These are phyloP conservation scores for Caprella mutica DNA, from an alignment of 2,888 invertebrate genomes.

Conservation along the genomic window DNA sequence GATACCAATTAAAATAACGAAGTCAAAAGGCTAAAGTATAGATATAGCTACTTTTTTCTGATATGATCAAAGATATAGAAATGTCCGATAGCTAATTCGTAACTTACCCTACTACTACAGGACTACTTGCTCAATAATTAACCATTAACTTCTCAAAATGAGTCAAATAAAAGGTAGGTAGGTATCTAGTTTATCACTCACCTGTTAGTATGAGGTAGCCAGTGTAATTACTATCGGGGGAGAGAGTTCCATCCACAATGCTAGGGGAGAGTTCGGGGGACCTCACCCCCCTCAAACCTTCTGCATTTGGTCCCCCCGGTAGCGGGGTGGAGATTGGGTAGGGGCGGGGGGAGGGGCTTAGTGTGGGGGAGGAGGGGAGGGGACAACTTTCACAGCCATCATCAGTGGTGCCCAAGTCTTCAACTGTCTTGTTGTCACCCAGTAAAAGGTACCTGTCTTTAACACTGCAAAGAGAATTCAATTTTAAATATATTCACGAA, in stretches of 20 bases:
- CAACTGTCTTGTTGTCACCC: conserved; percentile 34
- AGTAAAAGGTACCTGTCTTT: conserved; percentile 31
- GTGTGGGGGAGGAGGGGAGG: not conserved
- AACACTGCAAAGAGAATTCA: conserved; percentile 8
- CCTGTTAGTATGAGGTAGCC: conserved; percentile 51
- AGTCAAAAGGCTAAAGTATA: no score
- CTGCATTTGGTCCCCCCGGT: not conserved
- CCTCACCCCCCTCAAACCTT: not conserved
- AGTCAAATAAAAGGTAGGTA: not conserved
- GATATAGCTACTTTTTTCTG: no score
- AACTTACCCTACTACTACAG: no score
- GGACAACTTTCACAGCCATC: conserved; percentile 23
- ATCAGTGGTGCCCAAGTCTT: conserved; percentile 31
- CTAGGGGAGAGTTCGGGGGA: conserved; percentile 9
- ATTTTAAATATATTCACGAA: not conserved
- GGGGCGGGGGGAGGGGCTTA: not conserved
- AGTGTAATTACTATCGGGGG: conserved; percentile 67
- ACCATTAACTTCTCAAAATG: conserved; percentile 44
- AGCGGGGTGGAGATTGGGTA: not conserved
- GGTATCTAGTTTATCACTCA: not conserved
- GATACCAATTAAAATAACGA: no score
- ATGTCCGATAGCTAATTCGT: no score
- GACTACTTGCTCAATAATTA: conserved; percentile 36
- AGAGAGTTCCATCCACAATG: conserved; percentile 60
- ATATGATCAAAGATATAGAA: no score